These are phyloP conservation scores for Nowickia ferox DNA, from an alignment of 2,888 invertebrate species.

Conservation along the genomic window DNA sequence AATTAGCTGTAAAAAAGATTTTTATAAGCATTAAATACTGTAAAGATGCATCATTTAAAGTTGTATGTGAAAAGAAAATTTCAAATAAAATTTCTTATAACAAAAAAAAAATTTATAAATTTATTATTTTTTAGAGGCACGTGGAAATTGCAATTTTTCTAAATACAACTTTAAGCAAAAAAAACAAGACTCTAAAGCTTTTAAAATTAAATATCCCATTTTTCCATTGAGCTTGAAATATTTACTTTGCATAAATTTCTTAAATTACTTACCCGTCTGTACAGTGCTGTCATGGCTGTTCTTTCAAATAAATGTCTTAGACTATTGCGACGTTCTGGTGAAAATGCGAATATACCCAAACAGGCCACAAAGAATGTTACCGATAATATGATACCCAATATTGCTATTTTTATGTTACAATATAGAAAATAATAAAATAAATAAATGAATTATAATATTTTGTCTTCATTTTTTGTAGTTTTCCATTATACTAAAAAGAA, in stretches of 20 bases:
- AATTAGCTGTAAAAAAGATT: too few species aligned
- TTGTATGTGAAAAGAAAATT: too few species aligned
- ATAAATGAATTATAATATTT: constrained; percentile 43
- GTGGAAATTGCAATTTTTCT: too few species aligned
- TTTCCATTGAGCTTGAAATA: not conserved
- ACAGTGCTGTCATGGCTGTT: constrained; percentile 78
- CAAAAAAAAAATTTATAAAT: too few species aligned
- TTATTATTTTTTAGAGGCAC: too few species aligned
- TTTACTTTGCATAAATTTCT: not conserved
- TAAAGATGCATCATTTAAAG: too few species aligned
- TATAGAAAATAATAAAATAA: constrained; percentile 30
- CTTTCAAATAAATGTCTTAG: constrained; percentile 78
- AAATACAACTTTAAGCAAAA: too few species aligned
- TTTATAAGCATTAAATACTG: too few species aligned
- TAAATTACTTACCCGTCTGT: constrained; percentile 78
- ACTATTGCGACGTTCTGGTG: constrained; percentile 78
- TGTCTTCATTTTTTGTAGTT: constrained; percentile 10
- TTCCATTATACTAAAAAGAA: constrained; percentile 27
- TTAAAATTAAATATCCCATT: not conserved
- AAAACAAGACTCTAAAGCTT: not conserved
- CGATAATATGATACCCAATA: constrained; percentile 78
- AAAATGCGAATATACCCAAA: constrained; percentile 78
- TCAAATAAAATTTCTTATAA: too few species aligned
- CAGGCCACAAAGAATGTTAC: constrained; percentile 78
- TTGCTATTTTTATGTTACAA: constrained; percentile 72